A percentile compares a stretch with the other conserved stretches of the same genome.
These are phyloP conservation scores for Amiota communis DNA, from an alignment of 2,888 invertebrate genomes.

Conservation along the genomic window DNA sequence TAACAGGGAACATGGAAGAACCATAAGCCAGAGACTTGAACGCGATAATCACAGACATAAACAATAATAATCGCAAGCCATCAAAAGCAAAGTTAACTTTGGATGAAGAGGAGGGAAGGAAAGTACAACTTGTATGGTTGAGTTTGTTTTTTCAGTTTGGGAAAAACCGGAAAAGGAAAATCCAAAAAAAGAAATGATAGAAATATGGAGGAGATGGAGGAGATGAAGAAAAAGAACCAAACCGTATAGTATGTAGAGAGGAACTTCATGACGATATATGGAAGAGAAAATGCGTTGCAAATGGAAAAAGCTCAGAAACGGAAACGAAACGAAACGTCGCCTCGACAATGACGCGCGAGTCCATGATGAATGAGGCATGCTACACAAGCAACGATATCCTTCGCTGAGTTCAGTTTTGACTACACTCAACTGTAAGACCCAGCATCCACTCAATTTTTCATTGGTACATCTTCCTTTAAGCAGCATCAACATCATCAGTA, in stretches of 20 bases:
- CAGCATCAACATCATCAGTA: no score
- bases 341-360: neutral
- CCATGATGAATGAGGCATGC: slow-evolving; percentile 26
- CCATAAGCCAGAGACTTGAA: slow-evolving; percentile 28
- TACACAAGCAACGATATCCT: neutral
- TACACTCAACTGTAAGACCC: no score
- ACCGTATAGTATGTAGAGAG: neutral
- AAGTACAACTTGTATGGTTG: neutral
- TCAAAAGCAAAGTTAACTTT: slow-evolving; percentile 32
- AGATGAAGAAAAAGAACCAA: slow-evolving; percentile 8
- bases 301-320: slow-evolving; percentile 15
- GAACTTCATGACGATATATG: no score
- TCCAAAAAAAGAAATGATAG: neutral
- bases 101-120: neutral
- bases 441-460: slow-evolving; percentile 22
- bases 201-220: neutral
- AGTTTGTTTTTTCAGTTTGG: neutral
- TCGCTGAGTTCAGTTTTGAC: no score
- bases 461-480: slow-evolving; percentile 18
- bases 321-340: slow-evolving; percentile 12
- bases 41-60: slow-evolving; percentile 56
- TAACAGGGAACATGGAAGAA: no score
- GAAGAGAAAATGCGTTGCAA: neutral
- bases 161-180: slow-evolving; percentile 19
- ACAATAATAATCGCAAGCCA: slow-evolving; percentile 55